These are phyloP conservation scores for Drosophila mayaguana DNA, from an alignment of 2,888 invertebrate species.

Conservation along the genomic window DNA sequence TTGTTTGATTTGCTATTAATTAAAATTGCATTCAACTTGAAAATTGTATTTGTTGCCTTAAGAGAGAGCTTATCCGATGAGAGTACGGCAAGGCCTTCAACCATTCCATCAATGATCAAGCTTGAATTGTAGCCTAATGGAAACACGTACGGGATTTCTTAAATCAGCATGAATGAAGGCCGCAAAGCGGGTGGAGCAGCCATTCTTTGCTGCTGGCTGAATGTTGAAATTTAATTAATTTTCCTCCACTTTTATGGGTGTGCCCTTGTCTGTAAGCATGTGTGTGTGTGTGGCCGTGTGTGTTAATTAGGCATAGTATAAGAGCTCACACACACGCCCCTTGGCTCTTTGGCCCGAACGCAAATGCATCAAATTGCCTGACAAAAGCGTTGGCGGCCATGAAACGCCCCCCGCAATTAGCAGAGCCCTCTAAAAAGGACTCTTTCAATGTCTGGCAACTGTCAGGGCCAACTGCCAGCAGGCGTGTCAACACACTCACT, in stretches of 20 bases:
- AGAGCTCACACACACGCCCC: conserved; percentile 67
- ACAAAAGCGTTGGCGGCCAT: conserved; percentile 61
- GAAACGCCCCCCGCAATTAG: conserved; percentile 52
- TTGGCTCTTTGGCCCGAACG: conserved; percentile 31
- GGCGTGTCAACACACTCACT: conserved; percentile 55
- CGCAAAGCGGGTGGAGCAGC: conserved; percentile 4
- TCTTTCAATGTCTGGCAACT: conserved; percentile 62
- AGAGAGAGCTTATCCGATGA: conserved; percentile 10
- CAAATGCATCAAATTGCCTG: conserved; percentile 75
- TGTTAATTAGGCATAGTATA: conserved; percentile 71
- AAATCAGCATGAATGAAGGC: conserved; percentile 53
- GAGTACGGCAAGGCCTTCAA: background rate
- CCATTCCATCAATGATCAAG: conserved; percentile 66
- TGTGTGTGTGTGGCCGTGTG: conserved; percentile 39
- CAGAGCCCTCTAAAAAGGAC: conserved; percentile 28
- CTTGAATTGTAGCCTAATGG: conserved; percentile 80
- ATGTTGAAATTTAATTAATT: conserved; percentile 75
- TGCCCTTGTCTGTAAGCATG: conserved; percentile 24
- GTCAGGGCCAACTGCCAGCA: conserved; percentile 46
- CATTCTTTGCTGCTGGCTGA: conserved; percentile 20
- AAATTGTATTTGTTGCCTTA: conserved; percentile 72
- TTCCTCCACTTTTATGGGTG: conserved; percentile 65
- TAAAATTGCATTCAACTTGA: conserved; percentile 81
- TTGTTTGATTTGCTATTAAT: conserved; percentile 81
- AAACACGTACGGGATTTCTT: conserved; percentile 76